Evolutionary conservation across 2,113 vertebrate species (phyloP).

Genomic region (Diglossa brunneiventris): DNA sequence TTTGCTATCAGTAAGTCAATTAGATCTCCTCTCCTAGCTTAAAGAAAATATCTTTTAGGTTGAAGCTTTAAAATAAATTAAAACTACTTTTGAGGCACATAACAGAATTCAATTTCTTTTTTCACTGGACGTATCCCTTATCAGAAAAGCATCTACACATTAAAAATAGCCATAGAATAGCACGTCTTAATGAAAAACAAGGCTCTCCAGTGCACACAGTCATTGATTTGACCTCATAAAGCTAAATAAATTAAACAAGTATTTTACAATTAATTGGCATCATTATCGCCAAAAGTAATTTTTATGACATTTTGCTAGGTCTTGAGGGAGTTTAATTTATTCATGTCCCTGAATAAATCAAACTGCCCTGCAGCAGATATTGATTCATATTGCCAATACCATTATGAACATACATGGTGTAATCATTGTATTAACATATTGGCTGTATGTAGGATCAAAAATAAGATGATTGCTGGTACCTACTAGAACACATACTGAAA

Average conservation of each 20-base stretch:
- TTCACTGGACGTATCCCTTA: neutral
- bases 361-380: constrained; percentile 82
- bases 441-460: constrained; percentile 35
- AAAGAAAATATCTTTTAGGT: neutral
- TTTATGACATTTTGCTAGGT: constrained; percentile 88
- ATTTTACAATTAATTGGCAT: constrained; percentile 87
- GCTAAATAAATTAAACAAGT: constrained; percentile 80
- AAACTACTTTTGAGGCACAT: neutral
- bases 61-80: neutral
- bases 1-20: neutral
- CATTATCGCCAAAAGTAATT: constrained; percentile 88
- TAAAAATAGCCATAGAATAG: constrained; percentile 55
- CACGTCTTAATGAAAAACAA: constrained; percentile 53
- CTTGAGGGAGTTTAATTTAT: constrained; percentile 85
- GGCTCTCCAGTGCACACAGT: constrained; percentile 70
- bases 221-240: constrained; percentile 85
- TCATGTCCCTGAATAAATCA: constrained; percentile 85
- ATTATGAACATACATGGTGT: constrained; percentile 77
- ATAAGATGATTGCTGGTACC: constrained; percentile 22
- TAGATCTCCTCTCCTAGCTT: neutral
- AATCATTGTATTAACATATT: constrained; percentile 64
- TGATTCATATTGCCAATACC: constrained; percentile 85
- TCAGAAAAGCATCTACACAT: neutral
- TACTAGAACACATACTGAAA: neutral
- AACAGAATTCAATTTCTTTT: neutral